A percentile compares a stretch with the other conserved stretches of the same genome.
Conservation (phyloP, 2,113 vertebrate genomes). For the Microtus montanus region DNA sequence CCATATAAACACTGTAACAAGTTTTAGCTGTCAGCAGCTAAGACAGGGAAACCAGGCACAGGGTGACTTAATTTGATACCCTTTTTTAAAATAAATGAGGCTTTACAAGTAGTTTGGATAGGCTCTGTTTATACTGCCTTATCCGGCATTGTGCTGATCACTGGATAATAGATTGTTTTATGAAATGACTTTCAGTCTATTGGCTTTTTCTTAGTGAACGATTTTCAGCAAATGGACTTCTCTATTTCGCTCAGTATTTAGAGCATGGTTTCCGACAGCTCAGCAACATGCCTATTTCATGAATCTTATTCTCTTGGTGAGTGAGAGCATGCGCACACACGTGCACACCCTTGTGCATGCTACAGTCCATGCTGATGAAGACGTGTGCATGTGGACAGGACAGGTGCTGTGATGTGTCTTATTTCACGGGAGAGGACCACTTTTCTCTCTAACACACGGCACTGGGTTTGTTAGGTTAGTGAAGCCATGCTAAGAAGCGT, state of each 20-base stretch:
- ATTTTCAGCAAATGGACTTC: constrained; percentile 2
- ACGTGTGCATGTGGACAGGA: neutral
- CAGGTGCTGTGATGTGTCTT: neutral
- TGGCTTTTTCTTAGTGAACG: neutral
- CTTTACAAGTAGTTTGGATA: neutral
- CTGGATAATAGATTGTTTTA: neutral
- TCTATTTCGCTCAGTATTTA: neutral
- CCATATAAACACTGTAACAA: neutral
- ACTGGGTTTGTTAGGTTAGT: neutral
- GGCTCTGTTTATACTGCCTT: neutral
- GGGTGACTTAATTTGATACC: neutral
- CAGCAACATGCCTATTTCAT: neutral
- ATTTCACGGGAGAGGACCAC: neutral
- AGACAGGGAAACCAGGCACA: neutral
- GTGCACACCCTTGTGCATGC: no score
- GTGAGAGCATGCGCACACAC: neutral
- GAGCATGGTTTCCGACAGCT: neutral
- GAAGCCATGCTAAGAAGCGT: neutral
- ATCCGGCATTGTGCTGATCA: neutral
- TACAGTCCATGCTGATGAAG: neutral
- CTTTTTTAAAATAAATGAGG: neutral
- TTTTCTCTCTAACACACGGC: neutral
- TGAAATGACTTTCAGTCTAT: constrained; percentile 24
- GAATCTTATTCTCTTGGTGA: no score
- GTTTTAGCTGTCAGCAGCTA: neutral